Evolutionary conservation across 1,140 invertebrate species (phyloP).

Genomic region (Bacillus rossius): DNA sequence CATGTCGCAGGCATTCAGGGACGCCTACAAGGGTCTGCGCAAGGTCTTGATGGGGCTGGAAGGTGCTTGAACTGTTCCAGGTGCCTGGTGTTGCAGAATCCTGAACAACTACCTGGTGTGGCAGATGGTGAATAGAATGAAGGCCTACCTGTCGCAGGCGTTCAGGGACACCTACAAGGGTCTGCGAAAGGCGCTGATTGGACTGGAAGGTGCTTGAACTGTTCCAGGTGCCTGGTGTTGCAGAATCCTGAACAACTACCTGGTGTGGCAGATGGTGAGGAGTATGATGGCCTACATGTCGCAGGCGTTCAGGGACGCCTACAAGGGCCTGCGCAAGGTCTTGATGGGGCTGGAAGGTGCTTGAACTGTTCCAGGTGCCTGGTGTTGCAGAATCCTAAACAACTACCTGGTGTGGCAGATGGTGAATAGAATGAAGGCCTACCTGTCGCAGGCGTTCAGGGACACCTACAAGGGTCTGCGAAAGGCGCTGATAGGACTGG

Average conservation of each 20-base stretch:
- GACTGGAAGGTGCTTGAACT: slow-evolving; percentile 79
- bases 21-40: slow-evolving; percentile 84
- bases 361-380: no score
- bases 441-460: slow-evolving; percentile 82
- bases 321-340: slow-evolving; percentile 82
- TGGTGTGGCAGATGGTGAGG: slow-evolving; percentile 89
- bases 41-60: slow-evolving; percentile 85
- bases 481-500: slow-evolving; percentile 80
- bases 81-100: slow-evolving; percentile 66
- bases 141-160: slow-evolving; percentile 77
- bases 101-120: slow-evolving; percentile 92
- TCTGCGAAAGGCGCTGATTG: slow-evolving; percentile 79
- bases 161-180: slow-evolving; percentile 90
- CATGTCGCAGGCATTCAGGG: slow-evolving; percentile 84
- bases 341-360: slow-evolving; percentile 80
- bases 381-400: slow-evolving; percentile 73
- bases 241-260: slow-evolving; percentile 86
- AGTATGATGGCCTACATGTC: slow-evolving; percentile 76
- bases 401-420: slow-evolving; percentile 95
- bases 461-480: slow-evolving; percentile 87
- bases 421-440: slow-evolving; percentile 71
- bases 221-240: no score
- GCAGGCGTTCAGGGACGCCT: slow-evolving; percentile 86
- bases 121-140: slow-evolving; percentile 81
- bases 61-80: no score